Evolutionary conservation across 2,888 invertebrate genomes (phyloP).

Genomic region (Drosophila diplacantha): DNA sequence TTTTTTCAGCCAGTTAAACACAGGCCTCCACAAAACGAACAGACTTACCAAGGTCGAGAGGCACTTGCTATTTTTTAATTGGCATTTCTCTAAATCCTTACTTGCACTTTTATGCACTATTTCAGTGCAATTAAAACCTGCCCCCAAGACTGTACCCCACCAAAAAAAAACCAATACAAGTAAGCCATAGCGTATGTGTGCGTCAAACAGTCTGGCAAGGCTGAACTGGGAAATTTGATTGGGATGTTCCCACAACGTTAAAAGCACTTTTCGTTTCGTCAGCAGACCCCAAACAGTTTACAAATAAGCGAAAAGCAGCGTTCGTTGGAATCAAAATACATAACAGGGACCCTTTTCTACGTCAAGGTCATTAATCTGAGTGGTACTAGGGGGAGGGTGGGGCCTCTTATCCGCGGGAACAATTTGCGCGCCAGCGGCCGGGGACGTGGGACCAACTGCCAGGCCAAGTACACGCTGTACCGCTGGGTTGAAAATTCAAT

Average conservation of each 20-base stretch:
- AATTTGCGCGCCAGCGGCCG: slow-evolving; percentile 34
- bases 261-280: slow-evolving; percentile 43
- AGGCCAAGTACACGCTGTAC: slow-evolving; percentile 42
- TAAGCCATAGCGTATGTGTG: slow-evolving; percentile 1
- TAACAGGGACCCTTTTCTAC: neutral
- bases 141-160: slow-evolving; percentile 47
- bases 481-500: slow-evolving; percentile 66
- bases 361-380: neutral
- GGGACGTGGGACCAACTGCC: slow-evolving; percentile 38
- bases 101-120: neutral
- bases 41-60: too few relatives aligned
- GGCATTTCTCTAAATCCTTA: neutral
- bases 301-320: neutral
- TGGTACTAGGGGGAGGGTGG: neutral
- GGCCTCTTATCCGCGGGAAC: neutral
- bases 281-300: slow-evolving; percentile 20
- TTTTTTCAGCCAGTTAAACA: slow-evolving; percentile 22
- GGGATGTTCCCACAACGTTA: slow-evolving; percentile 44
- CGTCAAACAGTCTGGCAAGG: slow-evolving; percentile 23
- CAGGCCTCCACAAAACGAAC: neutral
- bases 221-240: slow-evolving; percentile 27
- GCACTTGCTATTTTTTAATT: neutral
- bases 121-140: neutral
- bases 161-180: slow-evolving; percentile 29
- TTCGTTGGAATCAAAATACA: neutral